Evolutionary conservation across 2,797 vertebrate species (phyloP), one percentile per base, ranked within the genome.

Genomic region (Cossypha heuglini): DNA sequence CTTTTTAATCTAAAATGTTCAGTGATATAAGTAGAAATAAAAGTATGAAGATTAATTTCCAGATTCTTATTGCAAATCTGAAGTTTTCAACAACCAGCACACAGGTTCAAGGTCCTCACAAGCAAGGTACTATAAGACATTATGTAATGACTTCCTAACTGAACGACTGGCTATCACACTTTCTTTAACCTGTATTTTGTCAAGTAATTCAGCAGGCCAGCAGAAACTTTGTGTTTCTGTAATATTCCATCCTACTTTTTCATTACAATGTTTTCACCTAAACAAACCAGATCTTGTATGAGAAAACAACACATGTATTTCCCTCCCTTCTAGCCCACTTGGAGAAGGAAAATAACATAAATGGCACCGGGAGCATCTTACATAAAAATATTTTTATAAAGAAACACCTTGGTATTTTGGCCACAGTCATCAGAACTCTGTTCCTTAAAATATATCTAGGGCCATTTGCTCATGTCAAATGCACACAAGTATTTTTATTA

Each of bases 321-420:
- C 62, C 67, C 86, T 87, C 18, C 28, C 40, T 71, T 93, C 59
- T 48, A 77, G 66, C 19, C 38, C 40, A 43, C 20, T 89, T 35
- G 31, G 24, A 94, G 26, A 57, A 72, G 10, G 28, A 90, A 76
- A 77, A 33, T 8, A 68, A 6, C 26, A 61, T n/a, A 55, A 90
- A 93, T 35, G 62, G 31, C 1, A 1, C 13, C 0, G 0, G 8
- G 2, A 90, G 9, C 1, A 16, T 52, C 55, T 89, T 84, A 59
- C 12, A 37, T 11, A 29, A 49, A 94, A 88, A 33, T 59, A 78
- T 25, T 80, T 33, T 77, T 35, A 17, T 10, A n/a, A 71, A 68
- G 10, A 51, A 59, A 48, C 12, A 88, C 10, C 28, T 31, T 62
- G 9, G 46, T 54, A 42, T 86, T 95, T 52, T 81, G 21, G 83